A percentile compares a stretch with the other conserved stretches of the same genome.
These are phyloP conservation scores for Prolemur simus DNA, from an alignment of 2,113 vertebrate species.

Conservation along the genomic window DNA sequence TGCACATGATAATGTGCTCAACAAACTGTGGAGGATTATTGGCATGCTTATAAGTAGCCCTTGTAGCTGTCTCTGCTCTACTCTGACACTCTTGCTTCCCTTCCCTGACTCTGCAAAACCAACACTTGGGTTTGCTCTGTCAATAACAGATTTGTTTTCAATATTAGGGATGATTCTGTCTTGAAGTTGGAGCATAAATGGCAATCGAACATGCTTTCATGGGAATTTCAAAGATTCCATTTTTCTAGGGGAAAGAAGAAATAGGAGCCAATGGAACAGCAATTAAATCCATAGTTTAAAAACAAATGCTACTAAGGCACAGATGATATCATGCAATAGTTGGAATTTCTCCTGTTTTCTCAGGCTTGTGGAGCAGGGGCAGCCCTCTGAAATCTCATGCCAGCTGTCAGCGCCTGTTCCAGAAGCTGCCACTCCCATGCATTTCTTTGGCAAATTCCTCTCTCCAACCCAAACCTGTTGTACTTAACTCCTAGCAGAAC, in stretches of 20 bases:
- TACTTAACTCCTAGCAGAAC: neutral
- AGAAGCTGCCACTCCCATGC: neutral
- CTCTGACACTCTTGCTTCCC: neutral
- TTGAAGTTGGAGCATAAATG: slow-evolving; percentile 60
- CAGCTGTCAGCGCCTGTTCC: slow-evolving; percentile 65
- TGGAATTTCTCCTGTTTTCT: slow-evolving; percentile 70
- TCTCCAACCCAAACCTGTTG: neutral
- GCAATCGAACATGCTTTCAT: slow-evolving; percentile 47
- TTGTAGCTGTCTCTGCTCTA: neutral
- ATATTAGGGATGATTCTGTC: slow-evolving; percentile 61
- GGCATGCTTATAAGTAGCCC: neutral
- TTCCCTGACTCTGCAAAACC: slow-evolving; percentile 9
- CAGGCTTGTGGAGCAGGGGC: slow-evolving; percentile 10
- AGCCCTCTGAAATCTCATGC: slow-evolving; percentile 22
- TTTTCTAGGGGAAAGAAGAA: slow-evolving; percentile 57
- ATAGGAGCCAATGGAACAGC: slow-evolving; percentile 53
- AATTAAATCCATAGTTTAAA: slow-evolving; percentile 65
- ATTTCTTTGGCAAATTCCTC: slow-evolving; percentile 14
- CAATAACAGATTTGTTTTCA: slow-evolving; percentile 71
- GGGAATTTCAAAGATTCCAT: slow-evolving; percentile 66
- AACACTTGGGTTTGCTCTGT: slow-evolving; percentile 19
- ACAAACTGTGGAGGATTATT: neutral
- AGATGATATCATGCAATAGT: slow-evolving; percentile 60
- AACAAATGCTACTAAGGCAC: slow-evolving; percentile 47
- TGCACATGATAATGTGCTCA: neutral